These are phyloP conservation scores for Eleutherodactylus coqui DNA, from an alignment of 2,797 vertebrate species.

Conservation along the genomic window DNA sequence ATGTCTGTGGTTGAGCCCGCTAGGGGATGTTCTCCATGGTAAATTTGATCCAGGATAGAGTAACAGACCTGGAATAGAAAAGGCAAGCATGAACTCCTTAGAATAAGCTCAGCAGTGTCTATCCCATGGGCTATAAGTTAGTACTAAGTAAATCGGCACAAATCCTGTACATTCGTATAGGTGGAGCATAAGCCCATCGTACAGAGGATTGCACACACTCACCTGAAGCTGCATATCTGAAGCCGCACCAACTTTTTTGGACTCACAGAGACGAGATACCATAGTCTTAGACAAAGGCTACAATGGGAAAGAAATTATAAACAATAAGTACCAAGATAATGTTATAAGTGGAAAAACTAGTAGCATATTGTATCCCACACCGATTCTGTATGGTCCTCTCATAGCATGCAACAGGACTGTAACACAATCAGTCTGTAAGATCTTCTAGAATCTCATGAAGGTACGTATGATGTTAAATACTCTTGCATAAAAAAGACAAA, in stretches of 20 bases:
- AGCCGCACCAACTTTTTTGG: conserved; percentile 94
- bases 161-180: background rate
- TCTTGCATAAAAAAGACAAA: too few relatives aligned
- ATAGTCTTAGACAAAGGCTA: conserved; percentile 89
- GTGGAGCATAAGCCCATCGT: too few relatives aligned
- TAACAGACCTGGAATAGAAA: conserved; percentile 87
- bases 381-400: background rate
- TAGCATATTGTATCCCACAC: too few relatives aligned
- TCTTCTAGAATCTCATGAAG: too few relatives aligned
- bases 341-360: background rate
- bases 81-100: background rate
- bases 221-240: conserved; percentile 98
- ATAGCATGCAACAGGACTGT: too few relatives aligned
- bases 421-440: too few relatives aligned
- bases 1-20: conserved; percentile 87
- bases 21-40: conserved; percentile 87
- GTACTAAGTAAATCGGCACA: background rate
- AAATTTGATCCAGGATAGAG: conserved; percentile 93
- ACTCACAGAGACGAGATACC: conserved; percentile 94
- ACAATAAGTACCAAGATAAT: background rate
- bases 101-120: background rate
- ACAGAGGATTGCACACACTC: conserved; percentile 22
- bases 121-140: background rate
- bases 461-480: too few relatives aligned
- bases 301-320: conserved; percentile 52